Percentiles rank a stretch among this genome's conserved stretches.
phyloP scores from a whole-genome alignment of 1,140 invertebrate species.

The Drosophila ohnishii region DNA sequence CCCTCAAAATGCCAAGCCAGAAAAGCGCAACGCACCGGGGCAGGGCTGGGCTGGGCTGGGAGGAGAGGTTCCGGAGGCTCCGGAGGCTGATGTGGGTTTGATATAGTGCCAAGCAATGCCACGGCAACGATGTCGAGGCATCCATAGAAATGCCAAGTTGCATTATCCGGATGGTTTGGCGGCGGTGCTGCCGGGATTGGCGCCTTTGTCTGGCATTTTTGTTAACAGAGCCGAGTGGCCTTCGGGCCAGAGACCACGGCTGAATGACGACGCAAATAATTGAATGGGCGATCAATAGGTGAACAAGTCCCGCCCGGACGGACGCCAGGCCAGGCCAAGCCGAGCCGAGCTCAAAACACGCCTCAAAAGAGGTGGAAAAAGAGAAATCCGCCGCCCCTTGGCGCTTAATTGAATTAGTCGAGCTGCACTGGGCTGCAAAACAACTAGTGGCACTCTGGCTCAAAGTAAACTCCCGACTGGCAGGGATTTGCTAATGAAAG shows the following conservation, averaged over 20 bases:
- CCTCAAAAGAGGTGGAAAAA: conserved; percentile 21
- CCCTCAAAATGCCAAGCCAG: conserved; percentile 4
- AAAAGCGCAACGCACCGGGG: conserved; percentile 64
- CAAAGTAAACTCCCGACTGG: conserved; percentile 1
- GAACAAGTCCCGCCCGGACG: conserved; percentile 52
- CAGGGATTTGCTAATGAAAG: conserved; percentile 40
- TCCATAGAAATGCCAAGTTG: conserved; percentile 77
- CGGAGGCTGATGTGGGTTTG: conserved; percentile 15
- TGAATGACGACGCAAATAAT: conserved; percentile 70
- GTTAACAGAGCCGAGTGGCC: conserved; percentile 34
- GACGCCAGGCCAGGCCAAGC: conserved; percentile 3
- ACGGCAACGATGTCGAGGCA: conserved; percentile 54
- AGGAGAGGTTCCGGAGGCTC: not conserved
- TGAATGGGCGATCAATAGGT: conserved; percentile 75
- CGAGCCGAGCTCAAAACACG: conserved; percentile 32
- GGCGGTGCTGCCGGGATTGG: conserved; percentile 25
- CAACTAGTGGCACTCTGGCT: conserved; percentile 1
- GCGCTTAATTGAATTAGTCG: conserved; percentile 42
- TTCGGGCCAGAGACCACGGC: conserved; percentile 10
- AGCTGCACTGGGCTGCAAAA: conserved; percentile 24
- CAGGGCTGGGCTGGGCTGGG: not conserved
- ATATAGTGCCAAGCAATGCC: conserved; percentile 58
- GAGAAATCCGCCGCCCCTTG: not conserved
- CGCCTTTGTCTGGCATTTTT: conserved; percentile 69
- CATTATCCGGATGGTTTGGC: conserved; percentile 56